These are phyloP conservation scores for Fukomys damarensis DNA, from an alignment of 2,113 vertebrate genomes.

Conservation along the genomic window DNA sequence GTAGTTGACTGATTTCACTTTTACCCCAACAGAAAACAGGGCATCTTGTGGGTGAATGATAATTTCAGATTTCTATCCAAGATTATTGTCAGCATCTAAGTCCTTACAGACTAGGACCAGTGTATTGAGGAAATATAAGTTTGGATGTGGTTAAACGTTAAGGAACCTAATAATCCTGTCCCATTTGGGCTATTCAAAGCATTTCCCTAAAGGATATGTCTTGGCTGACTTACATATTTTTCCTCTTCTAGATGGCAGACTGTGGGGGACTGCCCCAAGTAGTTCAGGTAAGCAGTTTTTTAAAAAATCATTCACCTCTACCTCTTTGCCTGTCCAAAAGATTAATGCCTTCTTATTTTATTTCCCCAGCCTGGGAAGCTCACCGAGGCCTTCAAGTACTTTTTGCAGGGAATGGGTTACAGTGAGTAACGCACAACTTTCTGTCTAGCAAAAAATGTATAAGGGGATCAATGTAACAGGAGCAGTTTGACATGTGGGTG, in stretches of 20 bases:
- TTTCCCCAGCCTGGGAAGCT: constrained; percentile 91
- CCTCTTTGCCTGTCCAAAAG: not conserved
- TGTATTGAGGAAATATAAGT: not conserved
- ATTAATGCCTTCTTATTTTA: constrained; percentile 67
- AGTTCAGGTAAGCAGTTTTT: constrained; percentile 91
- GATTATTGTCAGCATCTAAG: not conserved
- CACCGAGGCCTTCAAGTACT: constrained; percentile 98
- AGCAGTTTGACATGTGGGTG: constrained; percentile 32
- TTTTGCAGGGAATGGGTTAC: constrained; percentile 99
- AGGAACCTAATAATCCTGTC: not conserved
- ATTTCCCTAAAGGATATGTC: not conserved
- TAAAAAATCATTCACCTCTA: not conserved
- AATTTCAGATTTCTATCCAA: constrained; percentile 8
- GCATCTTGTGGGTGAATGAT: not conserved
- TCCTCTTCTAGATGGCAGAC: constrained; percentile 94
- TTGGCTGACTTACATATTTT: constrained; percentile 38
- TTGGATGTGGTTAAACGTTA: not conserved
- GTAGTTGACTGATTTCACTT: not conserved
- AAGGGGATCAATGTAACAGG: not conserved
- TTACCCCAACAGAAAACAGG: not conserved
- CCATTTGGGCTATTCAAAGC: not conserved
- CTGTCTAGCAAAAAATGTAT: not conserved
- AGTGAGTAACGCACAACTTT: constrained; percentile 89
- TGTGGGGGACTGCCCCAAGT: constrained; percentile 97
- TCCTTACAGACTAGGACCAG: not conserved